Conservation (phyloP, 2,113 vertebrate genomes). For the Pagrus major region DNA sequence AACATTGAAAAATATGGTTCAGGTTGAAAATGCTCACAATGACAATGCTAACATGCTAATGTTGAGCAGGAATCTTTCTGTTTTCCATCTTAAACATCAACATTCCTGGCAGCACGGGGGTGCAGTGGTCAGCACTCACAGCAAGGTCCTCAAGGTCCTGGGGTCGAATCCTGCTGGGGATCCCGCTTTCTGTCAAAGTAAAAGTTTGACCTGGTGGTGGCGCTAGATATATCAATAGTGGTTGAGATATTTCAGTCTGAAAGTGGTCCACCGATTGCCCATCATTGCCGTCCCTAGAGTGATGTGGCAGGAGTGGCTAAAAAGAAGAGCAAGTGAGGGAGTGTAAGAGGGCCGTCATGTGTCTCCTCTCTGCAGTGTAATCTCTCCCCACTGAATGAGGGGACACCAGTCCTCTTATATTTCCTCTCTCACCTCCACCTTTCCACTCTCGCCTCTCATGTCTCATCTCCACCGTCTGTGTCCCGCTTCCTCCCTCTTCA, state of each 20-base stretch:
- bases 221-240: not conserved
- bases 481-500: not conserved
- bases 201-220: not conserved
- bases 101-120: no score
- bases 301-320: no score
- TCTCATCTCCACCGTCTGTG: conserved; percentile 19
- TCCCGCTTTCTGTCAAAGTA: no score
- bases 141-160: no score
- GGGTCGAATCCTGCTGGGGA: no score
- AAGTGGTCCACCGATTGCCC: not conserved
- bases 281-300: not conserved
- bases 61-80: no score
- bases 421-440: conserved; percentile 16
- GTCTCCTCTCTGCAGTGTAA: conserved; percentile 19
- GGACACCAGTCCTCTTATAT: not conserved
- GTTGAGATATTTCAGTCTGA: not conserved
- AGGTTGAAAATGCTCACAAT: no score
- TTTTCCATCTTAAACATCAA: no score
- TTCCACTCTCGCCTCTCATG: not conserved
- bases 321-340: not conserved
- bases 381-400: conserved; percentile 2
- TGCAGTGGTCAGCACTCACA: no score
- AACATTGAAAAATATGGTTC: no score
- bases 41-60: no score
- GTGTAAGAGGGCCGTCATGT: not conserved